Percentiles rank a stretch among this genome's conserved stretches.
These are phyloP conservation scores for Chouioia cunea DNA, from an alignment of 2,888 invertebrate genomes.

Conservation along the genomic window DNA sequence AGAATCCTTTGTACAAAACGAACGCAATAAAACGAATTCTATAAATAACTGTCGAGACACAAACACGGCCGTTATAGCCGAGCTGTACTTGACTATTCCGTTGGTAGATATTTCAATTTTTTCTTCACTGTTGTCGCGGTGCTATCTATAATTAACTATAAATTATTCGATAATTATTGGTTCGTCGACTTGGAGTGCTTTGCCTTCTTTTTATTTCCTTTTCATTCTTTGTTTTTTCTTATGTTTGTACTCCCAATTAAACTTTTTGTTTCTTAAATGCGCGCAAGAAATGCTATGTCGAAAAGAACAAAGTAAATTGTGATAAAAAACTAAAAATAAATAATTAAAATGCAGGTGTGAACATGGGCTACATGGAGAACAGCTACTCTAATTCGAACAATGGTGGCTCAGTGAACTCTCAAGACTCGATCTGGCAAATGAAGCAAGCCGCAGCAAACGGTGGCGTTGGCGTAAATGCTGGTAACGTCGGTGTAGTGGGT, in stretches of 20 bases:
- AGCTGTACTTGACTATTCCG: background rate
- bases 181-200: too few species aligned
- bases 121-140: background rate
- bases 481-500: constrained; percentile 78
- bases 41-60: constrained; percentile 15
- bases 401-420: constrained; percentile 95
- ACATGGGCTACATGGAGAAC: constrained; percentile 92
- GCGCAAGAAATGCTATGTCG: too few species aligned
- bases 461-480: constrained; percentile 81
- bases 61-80: too few species aligned
- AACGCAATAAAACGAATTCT: constrained; percentile 2
- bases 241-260: too few species aligned
- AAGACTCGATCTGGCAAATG: constrained; percentile 95
- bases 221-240: too few species aligned
- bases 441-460: constrained; percentile 84
- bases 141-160: too few species aligned
- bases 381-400: constrained; percentile 94
- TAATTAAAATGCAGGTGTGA: constrained; percentile 75
- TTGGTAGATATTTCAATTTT: background rate
- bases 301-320: too few species aligned
- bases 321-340: too few species aligned
- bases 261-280: background rate
- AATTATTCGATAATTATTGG: background rate
- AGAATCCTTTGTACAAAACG: constrained; percentile 6
- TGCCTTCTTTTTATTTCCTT: too few species aligned